Base-by-base conservation (phyloP, 2,888 invertebrate species). In the Ypsolopha sequella region DNA sequence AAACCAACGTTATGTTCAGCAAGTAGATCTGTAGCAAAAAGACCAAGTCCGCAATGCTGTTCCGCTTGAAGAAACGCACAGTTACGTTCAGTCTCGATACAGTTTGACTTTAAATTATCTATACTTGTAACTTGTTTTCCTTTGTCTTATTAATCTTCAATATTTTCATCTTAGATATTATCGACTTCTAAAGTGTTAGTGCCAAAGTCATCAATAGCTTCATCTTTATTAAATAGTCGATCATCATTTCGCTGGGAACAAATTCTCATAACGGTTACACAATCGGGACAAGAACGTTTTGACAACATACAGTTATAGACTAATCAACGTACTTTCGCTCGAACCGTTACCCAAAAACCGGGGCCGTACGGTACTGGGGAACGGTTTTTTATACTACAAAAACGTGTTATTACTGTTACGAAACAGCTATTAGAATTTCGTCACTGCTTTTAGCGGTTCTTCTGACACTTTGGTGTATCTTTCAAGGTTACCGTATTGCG, bases 351-450 rank as follows among this genome's bases (percentile, higher is more conserved):
- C 73, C 77, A 61, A 80, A 84, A 84, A 73, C 73, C 79, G 79
- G 82, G 76, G 71, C 76, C 68, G 69, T 80, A 86, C 86, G 85
- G 85, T 85, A 86, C 70, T 65, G 57, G 56, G 54, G 64, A 76
- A 80, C 78, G 73, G 72, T 69, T 73, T 80, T 75, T 73, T 73
- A 76, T 64, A 73, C 60, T 62, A 60, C 59, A 68, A 70, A 73
- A 79, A 80, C 79, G 66, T 61, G 80, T 80, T 77, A 75, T 80
- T 38, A 80, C 80, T 79, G 82, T 82, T 86, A 85, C 73, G 80
- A 80, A 81, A 81, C 68, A 63, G 65, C 72, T 73, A 70, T 71
- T 73, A 68, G 56, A 58, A 59, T 82, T 74, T 77, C 80, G 74
- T 80, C 80, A 82, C 65, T 62, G 58, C 56, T 51, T 56, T 66